Evolutionary conservation across 1,140 invertebrate species (phyloP).

Genomic region (Drosophila leontia): DNA sequence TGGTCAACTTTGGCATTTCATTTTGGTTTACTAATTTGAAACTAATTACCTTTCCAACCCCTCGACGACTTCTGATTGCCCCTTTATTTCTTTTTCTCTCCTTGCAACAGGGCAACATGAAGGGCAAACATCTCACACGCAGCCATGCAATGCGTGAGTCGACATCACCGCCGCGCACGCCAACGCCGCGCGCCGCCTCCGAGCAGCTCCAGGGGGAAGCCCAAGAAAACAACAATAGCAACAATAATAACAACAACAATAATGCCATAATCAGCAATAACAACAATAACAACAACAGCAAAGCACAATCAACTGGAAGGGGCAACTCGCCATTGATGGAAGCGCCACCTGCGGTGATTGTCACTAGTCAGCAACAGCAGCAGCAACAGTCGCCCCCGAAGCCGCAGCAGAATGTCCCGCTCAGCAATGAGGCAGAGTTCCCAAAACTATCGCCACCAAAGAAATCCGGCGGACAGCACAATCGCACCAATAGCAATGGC

Average conservation of each 20-base stretch:
- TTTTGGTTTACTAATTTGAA: slow-evolving; percentile 66
- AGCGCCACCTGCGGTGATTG: slow-evolving; percentile 78
- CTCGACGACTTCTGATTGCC: slow-evolving; percentile 12
- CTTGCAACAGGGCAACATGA: slow-evolving; percentile 87
- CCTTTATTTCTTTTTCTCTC: slow-evolving; percentile 25
- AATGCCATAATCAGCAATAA: slow-evolving; percentile 33
- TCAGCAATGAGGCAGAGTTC: slow-evolving; percentile 82
- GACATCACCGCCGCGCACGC: slow-evolving; percentile 92
- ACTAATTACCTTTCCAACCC: slow-evolving; percentile 67
- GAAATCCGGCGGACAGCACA: slow-evolving; percentile 73
- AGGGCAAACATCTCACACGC: slow-evolving; percentile 93
- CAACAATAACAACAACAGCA: slow-evolving; percentile 56
- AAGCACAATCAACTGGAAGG: slow-evolving; percentile 77
- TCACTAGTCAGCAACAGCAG: slow-evolving; percentile 78
- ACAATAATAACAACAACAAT: slow-evolving; percentile 45
- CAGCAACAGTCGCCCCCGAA: slow-evolving; percentile 47
- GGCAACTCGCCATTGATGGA: slow-evolving; percentile 85
- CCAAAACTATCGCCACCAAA: slow-evolving; percentile 83
- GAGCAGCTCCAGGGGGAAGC: slow-evolving; percentile 58
- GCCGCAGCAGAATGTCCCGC: slow-evolving; percentile 67
- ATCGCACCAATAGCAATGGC: slow-evolving; percentile 72
- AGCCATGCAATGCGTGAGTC: slow-evolving; percentile 96
- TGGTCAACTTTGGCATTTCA: slow-evolving; percentile 74
- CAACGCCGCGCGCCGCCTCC: slow-evolving; percentile 85
- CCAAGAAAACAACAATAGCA: slow-evolving; percentile 62